A percentile compares a stretch with the other conserved stretches of the same genome.
Evolutionary conservation across 2,113 vertebrate genomes (phyloP).

Genomic region (Piliocolobus tephrosceles): DNA sequence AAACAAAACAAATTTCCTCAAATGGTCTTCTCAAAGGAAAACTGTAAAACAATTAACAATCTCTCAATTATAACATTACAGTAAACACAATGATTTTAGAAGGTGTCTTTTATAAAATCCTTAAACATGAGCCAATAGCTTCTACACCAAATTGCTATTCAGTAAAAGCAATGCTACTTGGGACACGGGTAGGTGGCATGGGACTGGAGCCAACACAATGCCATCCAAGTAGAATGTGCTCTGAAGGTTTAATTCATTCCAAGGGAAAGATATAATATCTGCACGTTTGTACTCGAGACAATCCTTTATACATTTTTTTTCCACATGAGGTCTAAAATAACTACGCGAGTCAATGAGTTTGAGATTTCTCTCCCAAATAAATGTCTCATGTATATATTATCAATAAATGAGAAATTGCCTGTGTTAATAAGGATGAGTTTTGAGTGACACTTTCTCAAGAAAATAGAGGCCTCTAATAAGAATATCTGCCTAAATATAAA

Average conservation of each 20-base stretch:
- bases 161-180: background rate
- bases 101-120: background rate
- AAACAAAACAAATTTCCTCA: background rate
- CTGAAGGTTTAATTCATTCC: constrained; percentile 10
- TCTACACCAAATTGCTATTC: background rate
- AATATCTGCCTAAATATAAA: background rate
- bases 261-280: background rate
- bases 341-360: background rate
- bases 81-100: background rate
- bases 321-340: background rate
- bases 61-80: background rate
- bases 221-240: background rate
- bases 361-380: background rate
- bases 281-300: background rate
- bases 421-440: background rate
- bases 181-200: background rate
- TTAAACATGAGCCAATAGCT: background rate
- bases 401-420: background rate
- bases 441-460: background rate
- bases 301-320: background rate
- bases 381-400: background rate
- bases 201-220: background rate
- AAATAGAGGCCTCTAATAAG: background rate
- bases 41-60: background rate
- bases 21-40: background rate